Conservation (phyloP, 1,140 invertebrate genomes). For the Yoshiicerus persimilis region DNA sequence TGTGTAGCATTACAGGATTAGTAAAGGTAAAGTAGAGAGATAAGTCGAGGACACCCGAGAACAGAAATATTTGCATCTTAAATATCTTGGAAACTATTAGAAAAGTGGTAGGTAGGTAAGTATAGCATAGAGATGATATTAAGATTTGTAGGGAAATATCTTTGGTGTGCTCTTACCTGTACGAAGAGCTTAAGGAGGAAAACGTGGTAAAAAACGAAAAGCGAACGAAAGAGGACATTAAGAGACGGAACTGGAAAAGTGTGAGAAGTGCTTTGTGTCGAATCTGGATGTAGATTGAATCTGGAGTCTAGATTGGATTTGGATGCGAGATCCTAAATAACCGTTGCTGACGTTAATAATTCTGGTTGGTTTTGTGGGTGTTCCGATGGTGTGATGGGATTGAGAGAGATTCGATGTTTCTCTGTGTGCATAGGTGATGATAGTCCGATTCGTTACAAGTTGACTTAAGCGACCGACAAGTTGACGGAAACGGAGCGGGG, state of each 20-base stretch:
- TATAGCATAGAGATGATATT: neutral
- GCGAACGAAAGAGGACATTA: neutral
- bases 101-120: neutral
- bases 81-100: neutral
- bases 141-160: neutral
- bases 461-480: neutral
- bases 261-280: neutral
- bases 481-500: neutral
- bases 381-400: slow-evolving; percentile 8
- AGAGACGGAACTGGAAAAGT: neutral
- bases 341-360: slow-evolving; percentile 16
- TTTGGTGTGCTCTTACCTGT: neutral
- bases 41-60: neutral
- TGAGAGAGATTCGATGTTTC: neutral
- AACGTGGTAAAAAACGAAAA: neutral
- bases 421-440: neutral
- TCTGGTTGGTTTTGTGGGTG: slow-evolving; percentile 11
- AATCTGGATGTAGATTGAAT: neutral
- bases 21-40: neutral
- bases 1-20: neutral
- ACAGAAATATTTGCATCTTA: neutral
- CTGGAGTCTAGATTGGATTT: neutral
- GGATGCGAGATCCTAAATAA: neutral
- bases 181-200: too few relatives aligned
- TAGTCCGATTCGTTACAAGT: neutral